Evolutionary conservation across 2,113 vertebrate genomes (phyloP).

Genomic region (Casuarius casuarius): DNA sequence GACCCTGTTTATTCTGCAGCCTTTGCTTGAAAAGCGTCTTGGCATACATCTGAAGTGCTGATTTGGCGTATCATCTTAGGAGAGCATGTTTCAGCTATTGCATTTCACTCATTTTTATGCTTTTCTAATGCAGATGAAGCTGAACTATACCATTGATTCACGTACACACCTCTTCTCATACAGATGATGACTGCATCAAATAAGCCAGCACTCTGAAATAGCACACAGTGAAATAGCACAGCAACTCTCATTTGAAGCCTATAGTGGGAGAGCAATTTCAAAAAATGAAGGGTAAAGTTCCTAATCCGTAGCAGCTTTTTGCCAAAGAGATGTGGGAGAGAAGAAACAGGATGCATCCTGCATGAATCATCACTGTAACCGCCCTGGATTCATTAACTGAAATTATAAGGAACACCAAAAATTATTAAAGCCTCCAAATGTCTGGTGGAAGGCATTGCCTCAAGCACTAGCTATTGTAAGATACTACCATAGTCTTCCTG

Average conservation of each 20-base stretch:
- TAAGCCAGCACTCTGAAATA: conserved; percentile 35
- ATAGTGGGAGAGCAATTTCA: conserved; percentile 54
- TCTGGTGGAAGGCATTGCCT: background rate
- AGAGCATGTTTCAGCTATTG: conserved; percentile 18
- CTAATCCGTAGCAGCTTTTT: conserved; percentile 55
- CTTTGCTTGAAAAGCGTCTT: background rate
- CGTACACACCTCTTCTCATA: conserved; percentile 57
- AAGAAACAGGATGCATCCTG: conserved; percentile 57
- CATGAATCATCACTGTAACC: conserved; percentile 66
- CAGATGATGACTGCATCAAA: conserved; percentile 63
- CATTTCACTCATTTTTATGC: conserved; percentile 61
- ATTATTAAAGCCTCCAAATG: conserved; percentile 23
- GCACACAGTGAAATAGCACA: conserved; percentile 48
- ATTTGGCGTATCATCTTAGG: conserved; percentile 8
- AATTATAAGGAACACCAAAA: conserved; percentile 52
- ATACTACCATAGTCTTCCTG: background rate
- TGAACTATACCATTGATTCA: conserved; percentile 63
- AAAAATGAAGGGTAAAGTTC: conserved; percentile 66
- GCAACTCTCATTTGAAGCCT: conserved; percentile 61
- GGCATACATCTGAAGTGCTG: background rate
- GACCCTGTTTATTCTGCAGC: conserved; percentile 18
- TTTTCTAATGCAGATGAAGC: conserved; percentile 69
- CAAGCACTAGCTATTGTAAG: background rate
- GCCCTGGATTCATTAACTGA: conserved; percentile 59
- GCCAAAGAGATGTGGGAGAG: conserved; percentile 53